Evolutionary conservation across 2,888 invertebrate genomes (phyloP).

Genomic region (Ophion costatus): DNA sequence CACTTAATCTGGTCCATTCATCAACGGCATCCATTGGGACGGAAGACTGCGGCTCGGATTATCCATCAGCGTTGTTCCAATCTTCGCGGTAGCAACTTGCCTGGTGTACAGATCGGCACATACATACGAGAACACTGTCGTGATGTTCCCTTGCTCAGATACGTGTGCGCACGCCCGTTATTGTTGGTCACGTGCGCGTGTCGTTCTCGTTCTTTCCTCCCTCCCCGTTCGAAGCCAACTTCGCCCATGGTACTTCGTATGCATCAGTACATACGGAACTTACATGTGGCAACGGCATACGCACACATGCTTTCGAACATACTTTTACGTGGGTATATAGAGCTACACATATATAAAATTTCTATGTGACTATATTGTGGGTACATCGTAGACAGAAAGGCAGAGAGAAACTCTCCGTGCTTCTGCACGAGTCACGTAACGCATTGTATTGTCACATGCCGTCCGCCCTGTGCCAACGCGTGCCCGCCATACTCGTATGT

Average conservation of each 20-base stretch:
- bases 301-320: not conserved
- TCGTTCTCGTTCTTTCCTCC: constrained; percentile 5
- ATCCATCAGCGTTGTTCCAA: constrained; percentile 4
- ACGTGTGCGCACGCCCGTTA: constrained; percentile 7
- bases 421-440: constrained; percentile 76
- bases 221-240: constrained; percentile 15
- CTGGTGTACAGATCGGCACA: not conserved
- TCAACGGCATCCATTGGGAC: too few relatives aligned
- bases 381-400: constrained; percentile 57
- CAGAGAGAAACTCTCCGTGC: constrained; percentile 67
- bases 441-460: constrained; percentile 79
- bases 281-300: constrained; percentile 11
- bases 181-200: constrained; percentile 29
- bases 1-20: not conserved
- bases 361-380: constrained; percentile 38
- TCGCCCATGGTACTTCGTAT: constrained; percentile 6
- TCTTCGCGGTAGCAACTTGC: not conserved
- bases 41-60: not conserved
- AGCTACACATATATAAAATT: constrained; percentile 36
- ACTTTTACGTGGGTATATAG: not conserved
- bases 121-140: constrained; percentile 5
- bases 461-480: constrained; percentile 54
- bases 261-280: constrained; percentile 17
- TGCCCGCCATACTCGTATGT: constrained; percentile 29
- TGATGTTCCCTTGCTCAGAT: constrained; percentile 9